Evolutionary conservation across 2,113 vertebrate genomes (phyloP).

Genomic region (Larimichthys polyactis): DNA sequence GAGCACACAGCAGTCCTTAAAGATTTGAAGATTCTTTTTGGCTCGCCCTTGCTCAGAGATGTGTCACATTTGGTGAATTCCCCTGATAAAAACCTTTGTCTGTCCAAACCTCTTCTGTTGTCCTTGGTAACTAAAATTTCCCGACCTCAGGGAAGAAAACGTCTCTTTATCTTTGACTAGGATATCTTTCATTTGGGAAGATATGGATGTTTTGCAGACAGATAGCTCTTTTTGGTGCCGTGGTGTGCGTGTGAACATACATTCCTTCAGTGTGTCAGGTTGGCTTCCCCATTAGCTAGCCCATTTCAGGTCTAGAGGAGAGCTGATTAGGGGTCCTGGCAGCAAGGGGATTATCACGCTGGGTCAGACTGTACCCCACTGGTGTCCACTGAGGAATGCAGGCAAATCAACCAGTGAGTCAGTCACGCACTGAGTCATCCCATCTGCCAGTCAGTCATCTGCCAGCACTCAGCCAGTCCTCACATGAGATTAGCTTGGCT

Average conservation of each 20-base stretch:
- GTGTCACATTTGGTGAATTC: conserved; percentile 13
- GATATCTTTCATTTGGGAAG: conserved; percentile 4
- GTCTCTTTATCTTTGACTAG: background rate
- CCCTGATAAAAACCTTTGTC: background rate
- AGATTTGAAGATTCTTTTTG: background rate
- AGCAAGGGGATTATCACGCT: conserved; percentile 64
- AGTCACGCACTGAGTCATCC: conserved; percentile 55
- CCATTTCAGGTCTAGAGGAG: conserved; percentile 49
- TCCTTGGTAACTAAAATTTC: conserved; percentile 1
- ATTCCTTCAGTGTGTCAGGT: conserved; percentile 42
- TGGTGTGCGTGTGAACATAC: conserved; percentile 24
- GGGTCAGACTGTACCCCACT: conserved; percentile 70
- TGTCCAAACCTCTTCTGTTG: background rate
- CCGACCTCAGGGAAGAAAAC: background rate
- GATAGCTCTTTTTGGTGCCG: conserved; percentile 5
- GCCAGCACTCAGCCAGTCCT: conserved; percentile 41
- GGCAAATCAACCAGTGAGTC: conserved; percentile 51
- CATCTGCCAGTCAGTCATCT: conserved; percentile 57
- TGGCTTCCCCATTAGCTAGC: conserved; percentile 22
- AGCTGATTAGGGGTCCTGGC: conserved; percentile 73
- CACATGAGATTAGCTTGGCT: conserved; percentile 48
- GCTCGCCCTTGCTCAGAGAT: background rate
- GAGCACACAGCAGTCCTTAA: background rate
- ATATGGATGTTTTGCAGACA: conserved; percentile 11
- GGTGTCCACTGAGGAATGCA: conserved; percentile 66